Evolutionary conservation across 1,140 invertebrate species (phyloP), one percentile per base, ranked within the genome.

Genomic region (Eriocheir sinensis): DNA sequence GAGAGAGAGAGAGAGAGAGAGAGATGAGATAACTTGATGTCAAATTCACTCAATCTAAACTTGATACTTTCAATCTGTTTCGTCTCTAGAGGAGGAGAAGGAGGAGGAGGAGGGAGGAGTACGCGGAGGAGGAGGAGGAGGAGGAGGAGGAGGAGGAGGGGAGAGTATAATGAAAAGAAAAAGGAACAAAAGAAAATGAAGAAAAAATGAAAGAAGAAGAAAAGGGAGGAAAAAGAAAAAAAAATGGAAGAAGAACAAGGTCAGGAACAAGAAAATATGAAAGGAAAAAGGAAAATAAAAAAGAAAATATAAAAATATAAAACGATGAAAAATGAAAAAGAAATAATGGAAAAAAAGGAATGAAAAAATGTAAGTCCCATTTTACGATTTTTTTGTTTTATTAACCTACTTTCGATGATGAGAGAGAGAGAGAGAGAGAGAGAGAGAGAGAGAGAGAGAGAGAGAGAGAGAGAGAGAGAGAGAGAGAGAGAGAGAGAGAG

Each of bases 371-470:
- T 48, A 48, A 48, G 44, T 48, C 15, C 44, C 15, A 15, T 15
- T 48, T n/a, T n/a, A n/a, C n/a, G n/a, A n/a, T n/a, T n/a, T n/a
- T n/a, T n/a, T n/a, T n/a, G n/a, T n/a, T n/a, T n/a, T n/a, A n/a
- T n/a, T 9, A 27, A 60, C 53, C 17, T 21, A 21, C 44, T 8
- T 4, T 4, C 15, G 44, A 48, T 48, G 44, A 48, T 21, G 6
- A 72, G 60, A 72, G 60, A 72, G 60, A 72, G 60, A 72, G 60
- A 72, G 60, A 72, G 60, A 72, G 60, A 72, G 60, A 72, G 60
- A 72, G 60, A 72, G 60, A 72, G 60, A 72, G 60, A 72, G 60
- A 72, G 60, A n/a, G 27, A n/a, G 27, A n/a, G 60, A 72, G 60
- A 72, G 60, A 72, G 60, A 72, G 60, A 72, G 60, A 72, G 60